A percentile compares a stretch with the other conserved stretches of the same genome.
These are phyloP conservation scores for Aleiodes sp. DNA, from an alignment of 1,140 invertebrate genomes.

Conservation along the genomic window DNA sequence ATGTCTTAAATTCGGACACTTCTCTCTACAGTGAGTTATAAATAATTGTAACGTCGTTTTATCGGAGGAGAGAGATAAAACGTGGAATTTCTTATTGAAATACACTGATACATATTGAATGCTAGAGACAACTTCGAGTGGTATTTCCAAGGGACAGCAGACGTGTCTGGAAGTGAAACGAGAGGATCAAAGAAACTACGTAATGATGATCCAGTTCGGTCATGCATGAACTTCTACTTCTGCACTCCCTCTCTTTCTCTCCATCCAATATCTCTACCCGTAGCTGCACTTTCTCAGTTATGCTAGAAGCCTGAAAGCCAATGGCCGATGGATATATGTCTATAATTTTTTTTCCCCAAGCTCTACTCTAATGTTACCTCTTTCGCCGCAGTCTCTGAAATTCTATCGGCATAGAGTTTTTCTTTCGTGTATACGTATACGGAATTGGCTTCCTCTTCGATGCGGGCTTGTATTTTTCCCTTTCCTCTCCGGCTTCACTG, in stretches of 20 bases:
- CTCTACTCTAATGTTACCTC: not conserved
- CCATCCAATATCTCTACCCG: not conserved
- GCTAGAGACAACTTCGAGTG: not conserved
- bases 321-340: not conserved
- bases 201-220: constrained; percentile 26
- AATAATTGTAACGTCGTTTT: no score
- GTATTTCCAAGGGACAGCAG: not conserved
- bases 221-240: constrained; percentile 22
- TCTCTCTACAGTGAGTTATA: no score
- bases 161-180: constrained; percentile 10
- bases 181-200: constrained; percentile 26
- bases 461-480: not conserved
- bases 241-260: not conserved
- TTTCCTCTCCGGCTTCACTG: constrained; percentile 3
- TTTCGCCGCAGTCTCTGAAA: constrained; percentile 7
- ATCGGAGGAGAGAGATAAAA: no score
- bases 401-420: not conserved
- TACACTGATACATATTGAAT: not conserved
- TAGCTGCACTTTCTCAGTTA: constrained; percentile 4
- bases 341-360: not conserved
- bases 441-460: not conserved
- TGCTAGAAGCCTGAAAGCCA: constrained; percentile 9
- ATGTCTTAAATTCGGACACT: no score
- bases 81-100: no score
- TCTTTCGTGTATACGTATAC: not conserved